Evolutionary conservation across 2,888 invertebrate genomes (phyloP).

Genomic region (Pollenia angustigena): DNA sequence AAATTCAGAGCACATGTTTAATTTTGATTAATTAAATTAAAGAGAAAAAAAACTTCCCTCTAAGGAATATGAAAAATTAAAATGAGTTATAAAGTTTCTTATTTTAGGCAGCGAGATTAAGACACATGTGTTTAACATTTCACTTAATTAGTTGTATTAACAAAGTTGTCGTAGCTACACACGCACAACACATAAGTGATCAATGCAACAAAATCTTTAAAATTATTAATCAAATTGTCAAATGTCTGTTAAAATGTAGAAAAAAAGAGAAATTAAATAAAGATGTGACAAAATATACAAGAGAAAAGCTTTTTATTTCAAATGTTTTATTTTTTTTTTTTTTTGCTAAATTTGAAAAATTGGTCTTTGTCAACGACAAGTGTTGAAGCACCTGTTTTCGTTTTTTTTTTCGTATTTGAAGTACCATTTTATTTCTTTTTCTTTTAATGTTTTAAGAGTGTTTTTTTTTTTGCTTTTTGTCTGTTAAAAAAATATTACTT

Average conservation of each 20-base stretch:
- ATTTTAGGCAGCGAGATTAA: not conserved
- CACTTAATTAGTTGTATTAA: slow-evolving; percentile 65
- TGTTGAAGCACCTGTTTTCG: slow-evolving; percentile 55
- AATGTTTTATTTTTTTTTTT: not conserved
- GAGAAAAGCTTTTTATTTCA: slow-evolving; percentile 31
- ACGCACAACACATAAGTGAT: not conserved
- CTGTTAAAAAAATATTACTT: too few relatives aligned
- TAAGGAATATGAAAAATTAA: slow-evolving; percentile 32
- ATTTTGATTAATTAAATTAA: slow-evolving; percentile 62
- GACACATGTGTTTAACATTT: slow-evolving; percentile 67
- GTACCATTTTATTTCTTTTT: slow-evolving; percentile 11
- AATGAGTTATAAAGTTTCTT: slow-evolving; percentile 19
- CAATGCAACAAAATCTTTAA: slow-evolving; percentile 38
- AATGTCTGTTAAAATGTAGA: slow-evolving; percentile 42
- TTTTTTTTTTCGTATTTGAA: slow-evolving; percentile 16
- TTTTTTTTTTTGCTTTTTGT: too few relatives aligned
- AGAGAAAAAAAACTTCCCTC: not conserved
- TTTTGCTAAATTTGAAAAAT: slow-evolving; percentile 21
- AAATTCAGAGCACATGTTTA: slow-evolving; percentile 29
- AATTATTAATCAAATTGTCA: slow-evolving; percentile 72
- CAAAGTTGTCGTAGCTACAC: not conserved
- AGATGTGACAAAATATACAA: slow-evolving; percentile 28
- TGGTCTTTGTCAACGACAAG: slow-evolving; percentile 62
- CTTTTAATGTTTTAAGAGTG: not conserved
- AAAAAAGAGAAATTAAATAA: slow-evolving; percentile 44